Evolutionary conservation across 1,140 invertebrate genomes (phyloP).

Genomic region (Calosoma granatense): DNA sequence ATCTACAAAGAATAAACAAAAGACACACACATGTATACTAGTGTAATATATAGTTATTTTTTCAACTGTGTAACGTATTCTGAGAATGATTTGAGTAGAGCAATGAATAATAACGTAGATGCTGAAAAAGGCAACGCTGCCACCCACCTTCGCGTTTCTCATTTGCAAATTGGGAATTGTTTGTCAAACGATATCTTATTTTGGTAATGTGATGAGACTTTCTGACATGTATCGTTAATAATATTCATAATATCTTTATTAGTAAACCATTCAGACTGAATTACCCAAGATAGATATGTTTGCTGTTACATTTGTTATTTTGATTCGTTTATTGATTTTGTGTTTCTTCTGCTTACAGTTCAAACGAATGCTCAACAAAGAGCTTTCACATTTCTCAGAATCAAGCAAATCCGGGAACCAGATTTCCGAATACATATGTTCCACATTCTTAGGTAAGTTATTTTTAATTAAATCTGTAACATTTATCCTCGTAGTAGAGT

Average conservation of each 20-base stretch:
- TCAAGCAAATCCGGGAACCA: conserved; percentile 98
- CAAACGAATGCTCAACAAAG: conserved; percentile 99
- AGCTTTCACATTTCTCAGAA: conserved; percentile 97
- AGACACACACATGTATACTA: too few species aligned
- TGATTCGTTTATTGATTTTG: neutral
- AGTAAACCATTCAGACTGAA: too few species aligned
- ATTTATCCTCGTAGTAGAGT: neutral
- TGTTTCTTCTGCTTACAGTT: conserved; percentile 63
- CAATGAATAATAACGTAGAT: neutral
- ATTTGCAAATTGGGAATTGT: neutral
- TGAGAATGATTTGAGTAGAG: too few species aligned
- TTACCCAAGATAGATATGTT: too few species aligned
- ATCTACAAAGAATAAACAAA: too few species aligned
- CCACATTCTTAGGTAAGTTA: conserved; percentile 92
- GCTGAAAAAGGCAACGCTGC: neutral
- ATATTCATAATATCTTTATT: too few species aligned
- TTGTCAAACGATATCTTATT: neutral
- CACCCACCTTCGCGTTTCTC: neutral
- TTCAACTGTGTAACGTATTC: too few species aligned
- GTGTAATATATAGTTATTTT: too few species aligned
- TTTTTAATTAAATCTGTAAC: neutral
- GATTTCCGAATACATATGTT: conserved; percentile 98
- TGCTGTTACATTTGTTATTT: too few species aligned
- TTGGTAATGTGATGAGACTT: neutral
- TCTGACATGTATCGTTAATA: too few species aligned